Evolutionary conservation across 92 coral and sea anemone species (phyloP), one percentile per base, ranked within the genome.

Genomic region (Pocillopora meandrina): DNA sequence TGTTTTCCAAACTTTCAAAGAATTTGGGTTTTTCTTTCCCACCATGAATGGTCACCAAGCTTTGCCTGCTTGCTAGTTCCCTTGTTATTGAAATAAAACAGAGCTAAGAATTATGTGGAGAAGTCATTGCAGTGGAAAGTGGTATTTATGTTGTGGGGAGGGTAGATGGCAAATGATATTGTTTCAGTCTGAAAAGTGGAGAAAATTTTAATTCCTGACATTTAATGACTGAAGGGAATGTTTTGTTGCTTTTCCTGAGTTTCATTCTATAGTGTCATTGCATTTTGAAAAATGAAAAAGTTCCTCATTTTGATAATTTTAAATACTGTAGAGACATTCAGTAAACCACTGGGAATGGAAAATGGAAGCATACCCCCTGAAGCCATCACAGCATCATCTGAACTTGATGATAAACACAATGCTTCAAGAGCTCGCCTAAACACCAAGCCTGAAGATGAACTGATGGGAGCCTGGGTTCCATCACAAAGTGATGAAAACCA

Each of bases 391-490:
- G 93, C 98, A 64, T 94, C 98, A 65, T 87, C 95, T 66, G 92
- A 78, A 68, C 89, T 92, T 58, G 93, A 92, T 74, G 98, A 94
- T 10, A 86, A 85, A 17, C 95, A 93, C 75, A 66, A 87, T 34
- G 90, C 93, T 1, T 81, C 90, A 33, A 82, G 92, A 80, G 95
- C 92, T 14, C 90, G 98, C 67, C 87, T 94, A 16, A 94, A 94
- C 72, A 80, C 79, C 71, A 87, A 88, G 31, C 84, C 93, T 60
- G 95, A 89, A 34, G 93, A 84, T 55, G 98, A 94, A 52, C 83
- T 77, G 82, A 92, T 87, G 87, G 98, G 92, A 57, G 95, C 93
- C 16, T 94, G 98, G 98, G 90, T 87, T 77, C 92, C 98, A 35
- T 72, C 78, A 33, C 91, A 92, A 35, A 87, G 81, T 79, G 95